Percentiles rank a stretch among this genome's conserved stretches.
phyloP scores from a whole-genome alignment of 2,888 invertebrate genomes.

The Hirtodrosophila cameraria region DNA sequence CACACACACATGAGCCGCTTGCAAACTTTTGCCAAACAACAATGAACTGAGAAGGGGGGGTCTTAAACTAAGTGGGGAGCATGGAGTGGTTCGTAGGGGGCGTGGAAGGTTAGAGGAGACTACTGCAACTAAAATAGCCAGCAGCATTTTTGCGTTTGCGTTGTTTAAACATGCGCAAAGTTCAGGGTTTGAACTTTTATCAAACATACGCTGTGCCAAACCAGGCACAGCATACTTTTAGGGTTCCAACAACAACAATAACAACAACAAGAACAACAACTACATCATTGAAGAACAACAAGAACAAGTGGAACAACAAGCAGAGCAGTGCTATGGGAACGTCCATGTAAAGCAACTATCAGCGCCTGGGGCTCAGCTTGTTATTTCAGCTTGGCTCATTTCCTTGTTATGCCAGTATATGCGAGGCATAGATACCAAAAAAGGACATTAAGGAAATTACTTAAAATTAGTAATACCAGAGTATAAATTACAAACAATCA shows the following conservation, averaged over 20 bases:
- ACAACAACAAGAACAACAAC: slow-evolving; percentile 9
- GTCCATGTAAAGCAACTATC: slow-evolving; percentile 72
- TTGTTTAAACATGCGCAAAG: slow-evolving; percentile 82
- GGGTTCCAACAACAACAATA: slow-evolving; percentile 48
- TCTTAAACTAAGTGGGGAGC: too few species aligned
- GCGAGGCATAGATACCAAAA: slow-evolving; percentile 47
- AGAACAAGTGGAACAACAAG: slow-evolving; percentile 55
- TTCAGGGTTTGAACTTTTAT: slow-evolving; percentile 81
- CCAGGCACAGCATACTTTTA: slow-evolving; percentile 63
- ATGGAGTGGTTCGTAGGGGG: too few species aligned
- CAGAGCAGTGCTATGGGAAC: slow-evolving; percentile 31
- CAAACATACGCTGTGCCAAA: slow-evolving; percentile 75
- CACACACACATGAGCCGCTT: slow-evolving; percentile 50
- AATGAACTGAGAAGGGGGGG: slow-evolving; percentile 31
- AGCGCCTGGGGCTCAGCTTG: slow-evolving; percentile 69
- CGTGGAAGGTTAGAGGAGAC: slow-evolving; percentile 23
- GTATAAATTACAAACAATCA: slow-evolving; percentile 61
- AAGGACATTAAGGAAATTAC: slow-evolving; percentile 81
- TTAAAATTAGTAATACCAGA: slow-evolving; percentile 61
- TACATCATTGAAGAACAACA: slow-evolving; percentile 37
- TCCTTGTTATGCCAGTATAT: slow-evolving; percentile 61
- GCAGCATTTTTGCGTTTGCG: slow-evolving; percentile 81
- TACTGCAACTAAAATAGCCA: slow-evolving; percentile 80
- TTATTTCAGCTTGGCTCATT: slow-evolving; percentile 60
- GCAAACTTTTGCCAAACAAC: slow-evolving; percentile 71